Base-by-base conservation (phyloP, 2,113 vertebrate genomes). In the Crypturellus undulatus region DNA sequence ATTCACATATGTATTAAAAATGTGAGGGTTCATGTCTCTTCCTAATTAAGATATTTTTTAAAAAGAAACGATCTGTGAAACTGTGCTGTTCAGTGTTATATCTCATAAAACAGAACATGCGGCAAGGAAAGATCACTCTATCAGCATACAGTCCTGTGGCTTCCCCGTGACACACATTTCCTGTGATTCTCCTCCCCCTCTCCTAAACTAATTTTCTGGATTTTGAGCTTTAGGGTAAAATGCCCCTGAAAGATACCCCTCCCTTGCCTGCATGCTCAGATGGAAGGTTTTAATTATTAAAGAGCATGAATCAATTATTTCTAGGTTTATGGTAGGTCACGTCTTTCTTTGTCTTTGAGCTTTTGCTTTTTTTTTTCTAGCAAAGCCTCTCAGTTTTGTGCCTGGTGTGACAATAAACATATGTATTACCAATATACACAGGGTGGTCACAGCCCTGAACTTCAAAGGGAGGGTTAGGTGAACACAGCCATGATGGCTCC, bases 271-370 rank as follows among this genome's bases (percentile, higher is more conserved):
- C 22, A 60, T 78, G 47, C 34, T 88, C 34, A 88, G 34, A 71
- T 75, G 52, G 34, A 81, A 65, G 43, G 1, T 87, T 90, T 94
- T 88, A 91, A 71, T 93, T 85, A 91, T 90, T 88, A 80, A 92
- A 93, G 38, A 91, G 12, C 21, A 42, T 18, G 24, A 85, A 86
- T 88, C 34, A 88, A 90, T 88, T 84, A 88, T 90, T 92, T 91
- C 59, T 94, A 62, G 19, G 43, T 84, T 93, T 90, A 60, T 70
- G 12, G 19, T 80, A 78, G 36, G n/a, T 42, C 64, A n/a, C 56
- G 25, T 2, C 12, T 85, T 79, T 40, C 40, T 60, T 78, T 64
- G 6, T 56, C 54, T 83, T 82, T 87, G n/a, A 59, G 19, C 32
- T 93, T 24, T 26, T 16, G 5, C 2, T 0, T 52, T 32, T 85